These are phyloP conservation scores for Junco hyemalis DNA, from an alignment of 2,113 vertebrate species.

Conservation along the genomic window DNA sequence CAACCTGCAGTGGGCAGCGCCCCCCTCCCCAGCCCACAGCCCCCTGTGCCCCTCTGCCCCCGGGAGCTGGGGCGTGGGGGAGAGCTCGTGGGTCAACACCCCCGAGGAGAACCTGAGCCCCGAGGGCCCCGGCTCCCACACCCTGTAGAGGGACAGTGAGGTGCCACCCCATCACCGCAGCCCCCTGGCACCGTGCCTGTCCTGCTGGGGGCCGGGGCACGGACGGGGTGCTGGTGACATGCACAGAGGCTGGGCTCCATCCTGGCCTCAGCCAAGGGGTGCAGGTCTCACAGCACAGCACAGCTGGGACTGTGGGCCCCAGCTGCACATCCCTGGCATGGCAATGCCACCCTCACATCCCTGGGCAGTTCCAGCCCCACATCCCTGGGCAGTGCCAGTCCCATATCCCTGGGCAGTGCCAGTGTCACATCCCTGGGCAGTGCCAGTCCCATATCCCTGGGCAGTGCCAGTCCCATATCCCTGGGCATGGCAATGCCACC, in stretches of 20 bases:
- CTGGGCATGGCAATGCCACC: too few relatives aligned
- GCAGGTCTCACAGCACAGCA: rapidly evolving
- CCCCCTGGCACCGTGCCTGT: neutral
- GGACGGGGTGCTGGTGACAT: rapidly evolving
- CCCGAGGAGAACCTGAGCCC: conserved; percentile 78
- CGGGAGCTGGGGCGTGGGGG: neutral
- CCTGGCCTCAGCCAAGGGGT: neutral
- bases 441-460: rapidly evolving
- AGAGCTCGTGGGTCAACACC: conserved; percentile 56
- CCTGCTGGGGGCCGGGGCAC: neutral
- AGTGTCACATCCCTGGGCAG: too few relatives aligned
- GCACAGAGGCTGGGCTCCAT: neutral
- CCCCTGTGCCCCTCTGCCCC: neutral
- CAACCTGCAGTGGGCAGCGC: conserved; percentile 62
- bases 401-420: neutral
- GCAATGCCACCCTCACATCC: neutral
- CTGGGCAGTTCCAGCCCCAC: too few relatives aligned
- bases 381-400: too few relatives aligned
- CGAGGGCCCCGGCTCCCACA: neutral
- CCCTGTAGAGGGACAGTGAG: neutral
- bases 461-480: too few relatives aligned
- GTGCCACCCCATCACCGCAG: rapidly evolving
- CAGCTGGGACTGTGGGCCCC: rapidly evolving
- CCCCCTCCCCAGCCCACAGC: neutral
- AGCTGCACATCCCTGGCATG: rapidly evolving